Evolutionary conservation across 1,140 invertebrate genomes (phyloP).

Genomic region (Zaprionus inermis): DNA sequence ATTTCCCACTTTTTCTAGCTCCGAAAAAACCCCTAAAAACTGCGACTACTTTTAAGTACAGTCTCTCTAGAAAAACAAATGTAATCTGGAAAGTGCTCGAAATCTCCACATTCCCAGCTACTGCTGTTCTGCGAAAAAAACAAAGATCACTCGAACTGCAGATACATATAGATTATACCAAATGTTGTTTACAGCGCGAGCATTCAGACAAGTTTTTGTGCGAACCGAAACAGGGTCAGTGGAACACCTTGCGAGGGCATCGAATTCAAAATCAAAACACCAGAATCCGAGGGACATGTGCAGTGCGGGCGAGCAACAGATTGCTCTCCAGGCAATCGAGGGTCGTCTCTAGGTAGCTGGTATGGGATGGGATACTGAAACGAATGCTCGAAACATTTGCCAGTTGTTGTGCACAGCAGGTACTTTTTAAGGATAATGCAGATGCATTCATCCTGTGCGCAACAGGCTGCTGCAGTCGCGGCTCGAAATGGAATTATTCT

Average conservation of each 20-base stretch:
- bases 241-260: conserved; percentile 76
- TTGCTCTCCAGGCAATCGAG: too few relatives aligned
- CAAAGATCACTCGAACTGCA: conserved; percentile 34
- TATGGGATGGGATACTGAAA: conserved; percentile 62
- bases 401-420: conserved; percentile 66
- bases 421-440: conserved; percentile 66
- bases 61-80: background rate
- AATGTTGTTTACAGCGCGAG: conserved; percentile 31
- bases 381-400: conserved; percentile 60
- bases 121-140: conserved; percentile 55
- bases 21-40: too few relatives aligned
- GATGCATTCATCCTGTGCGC: conserved; percentile 54
- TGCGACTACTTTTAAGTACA: background rate
- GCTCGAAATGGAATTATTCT: conserved; percentile 55
- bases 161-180: conserved; percentile 48
- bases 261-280: conserved; percentile 60
- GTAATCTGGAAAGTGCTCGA: conserved; percentile 9
- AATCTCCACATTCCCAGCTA: conserved; percentile 12
- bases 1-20: too few relatives aligned
- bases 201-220: conserved; percentile 5
- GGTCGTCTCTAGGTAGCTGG: conserved; percentile 15
- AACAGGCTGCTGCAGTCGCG: conserved; percentile 62
- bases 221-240: conserved; percentile 54
- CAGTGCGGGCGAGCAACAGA: conserved; percentile 58
- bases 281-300: conserved; percentile 67